These are phyloP conservation scores for Saguinus midas DNA, from an alignment of 2,113 vertebrate genomes.

Conservation along the genomic window DNA sequence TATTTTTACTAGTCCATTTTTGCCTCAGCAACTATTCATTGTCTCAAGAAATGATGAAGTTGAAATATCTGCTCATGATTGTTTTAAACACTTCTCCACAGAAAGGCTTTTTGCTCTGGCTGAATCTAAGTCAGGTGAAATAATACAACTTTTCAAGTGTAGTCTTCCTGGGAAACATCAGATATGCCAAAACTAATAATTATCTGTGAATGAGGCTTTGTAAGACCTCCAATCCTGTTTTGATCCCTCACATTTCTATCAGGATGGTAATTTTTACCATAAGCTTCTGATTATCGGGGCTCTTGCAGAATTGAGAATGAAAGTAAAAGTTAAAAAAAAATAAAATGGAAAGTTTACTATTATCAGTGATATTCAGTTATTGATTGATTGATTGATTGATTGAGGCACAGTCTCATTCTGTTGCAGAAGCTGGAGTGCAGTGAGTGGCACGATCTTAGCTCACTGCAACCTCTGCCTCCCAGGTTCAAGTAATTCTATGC, in stretches of 20 bases:
- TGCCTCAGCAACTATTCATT: not conserved
- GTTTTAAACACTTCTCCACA: not conserved
- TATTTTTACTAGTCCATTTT: not conserved
- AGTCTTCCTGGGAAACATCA: not conserved
- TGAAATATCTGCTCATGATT: not conserved
- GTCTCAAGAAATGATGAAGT: not conserved
- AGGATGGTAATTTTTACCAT: not conserved
- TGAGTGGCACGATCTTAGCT: too few species aligned
- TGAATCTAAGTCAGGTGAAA: not conserved
- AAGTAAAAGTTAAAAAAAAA: not conserved
- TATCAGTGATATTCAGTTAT: not conserved
- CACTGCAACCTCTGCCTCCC: too few species aligned
- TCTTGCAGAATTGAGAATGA: not conserved
- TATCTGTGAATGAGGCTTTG: not conserved
- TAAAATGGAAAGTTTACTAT: not conserved
- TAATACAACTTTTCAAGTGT: not conserved
- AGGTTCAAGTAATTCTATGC: too few species aligned
- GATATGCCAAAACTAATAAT: not conserved
- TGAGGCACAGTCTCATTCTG: too few species aligned
- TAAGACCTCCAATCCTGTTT: not conserved
- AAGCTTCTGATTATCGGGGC: not conserved
- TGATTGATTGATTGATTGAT: too few species aligned
- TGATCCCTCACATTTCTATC: not conserved
- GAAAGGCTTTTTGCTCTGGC: not conserved
- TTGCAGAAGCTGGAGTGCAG: too few species aligned